Evolutionary conservation across 2,113 vertebrate genomes (phyloP).

Genomic region (Plestiodon gilberti): DNA sequence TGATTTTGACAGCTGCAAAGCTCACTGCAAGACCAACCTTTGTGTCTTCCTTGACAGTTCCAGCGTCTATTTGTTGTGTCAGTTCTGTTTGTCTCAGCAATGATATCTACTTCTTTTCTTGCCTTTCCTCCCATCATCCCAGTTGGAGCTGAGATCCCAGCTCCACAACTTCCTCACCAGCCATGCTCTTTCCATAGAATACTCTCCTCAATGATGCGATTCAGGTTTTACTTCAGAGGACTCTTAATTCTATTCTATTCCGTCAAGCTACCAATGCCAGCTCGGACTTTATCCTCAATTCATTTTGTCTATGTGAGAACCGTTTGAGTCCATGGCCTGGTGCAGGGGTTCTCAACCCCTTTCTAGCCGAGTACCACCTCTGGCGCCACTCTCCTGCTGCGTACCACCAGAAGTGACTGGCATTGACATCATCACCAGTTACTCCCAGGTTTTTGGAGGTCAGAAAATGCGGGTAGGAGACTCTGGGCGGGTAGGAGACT

Average conservation of each 20-base stretch:
- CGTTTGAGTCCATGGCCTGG: neutral
- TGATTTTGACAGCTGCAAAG: neutral
- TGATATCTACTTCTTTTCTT: neutral
- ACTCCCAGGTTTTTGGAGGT: too few relatives aligned
- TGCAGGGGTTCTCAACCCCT: too few relatives aligned
- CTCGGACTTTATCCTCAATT: neutral
- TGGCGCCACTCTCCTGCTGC: too few relatives aligned
- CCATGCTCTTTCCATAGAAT: neutral
- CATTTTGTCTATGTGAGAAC: neutral
- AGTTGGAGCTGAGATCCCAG: neutral
- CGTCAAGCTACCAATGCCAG: neutral
- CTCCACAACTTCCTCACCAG: neutral
- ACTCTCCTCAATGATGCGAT: neutral
- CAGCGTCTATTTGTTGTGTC: neutral
- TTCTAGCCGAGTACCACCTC: too few relatives aligned
- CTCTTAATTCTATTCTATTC: neutral
- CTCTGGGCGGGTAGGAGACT: too few relatives aligned
- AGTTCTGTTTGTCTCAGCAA: neutral
- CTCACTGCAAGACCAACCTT: neutral
- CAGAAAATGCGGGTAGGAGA: too few relatives aligned
- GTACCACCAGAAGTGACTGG: too few relatives aligned
- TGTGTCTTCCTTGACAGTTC: neutral
- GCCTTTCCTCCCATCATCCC: neutral
- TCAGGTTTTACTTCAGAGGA: neutral
- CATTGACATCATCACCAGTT: too few relatives aligned